phyloP scores from a whole-genome alignment of 1,140 invertebrate species.

The Leptopilina boulardi region DNA sequence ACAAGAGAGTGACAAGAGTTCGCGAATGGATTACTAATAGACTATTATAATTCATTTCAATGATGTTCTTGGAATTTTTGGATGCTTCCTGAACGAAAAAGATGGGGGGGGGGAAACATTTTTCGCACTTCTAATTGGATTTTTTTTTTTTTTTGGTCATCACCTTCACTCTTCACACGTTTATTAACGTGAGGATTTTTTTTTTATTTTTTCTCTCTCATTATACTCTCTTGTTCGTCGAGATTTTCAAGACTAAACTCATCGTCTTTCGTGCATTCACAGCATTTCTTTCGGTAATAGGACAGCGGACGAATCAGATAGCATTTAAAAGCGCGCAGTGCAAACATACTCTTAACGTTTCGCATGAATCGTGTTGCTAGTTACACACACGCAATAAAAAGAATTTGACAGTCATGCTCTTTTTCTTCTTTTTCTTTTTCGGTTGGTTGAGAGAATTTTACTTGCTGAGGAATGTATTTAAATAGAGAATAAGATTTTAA shows the following conservation, averaged over 20 bases:
- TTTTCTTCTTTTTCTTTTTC: background rate
- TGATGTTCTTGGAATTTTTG: constrained; percentile 49
- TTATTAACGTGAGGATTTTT: background rate
- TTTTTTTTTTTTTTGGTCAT: background rate
- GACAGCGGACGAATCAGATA: constrained; percentile 32
- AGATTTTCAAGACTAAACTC: constrained; percentile 18
- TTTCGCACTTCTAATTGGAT: background rate
- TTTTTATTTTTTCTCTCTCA: constrained; percentile 15
- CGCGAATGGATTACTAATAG: constrained; percentile 62
- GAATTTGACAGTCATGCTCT: background rate
- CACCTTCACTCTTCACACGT: constrained; percentile 7
- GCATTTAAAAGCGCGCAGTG: constrained; percentile 19
- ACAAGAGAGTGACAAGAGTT: constrained; percentile 52
- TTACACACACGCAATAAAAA: constrained; percentile 19
- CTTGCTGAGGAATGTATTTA: background rate
- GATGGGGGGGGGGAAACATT: background rate
- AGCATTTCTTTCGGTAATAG: constrained; percentile 30
- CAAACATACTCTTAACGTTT: constrained; percentile 27
- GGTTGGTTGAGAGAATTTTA: background rate
- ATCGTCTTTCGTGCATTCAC: constrained; percentile 11
- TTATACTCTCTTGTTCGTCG: background rate
- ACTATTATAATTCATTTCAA: constrained; percentile 55
- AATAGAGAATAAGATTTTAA: too few relatives aligned
- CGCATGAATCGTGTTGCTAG: constrained; percentile 20
- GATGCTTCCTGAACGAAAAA: constrained; percentile 24